Conservation (phyloP, 2,113 vertebrate genomes). For the Anhinga anhinga region DNA sequence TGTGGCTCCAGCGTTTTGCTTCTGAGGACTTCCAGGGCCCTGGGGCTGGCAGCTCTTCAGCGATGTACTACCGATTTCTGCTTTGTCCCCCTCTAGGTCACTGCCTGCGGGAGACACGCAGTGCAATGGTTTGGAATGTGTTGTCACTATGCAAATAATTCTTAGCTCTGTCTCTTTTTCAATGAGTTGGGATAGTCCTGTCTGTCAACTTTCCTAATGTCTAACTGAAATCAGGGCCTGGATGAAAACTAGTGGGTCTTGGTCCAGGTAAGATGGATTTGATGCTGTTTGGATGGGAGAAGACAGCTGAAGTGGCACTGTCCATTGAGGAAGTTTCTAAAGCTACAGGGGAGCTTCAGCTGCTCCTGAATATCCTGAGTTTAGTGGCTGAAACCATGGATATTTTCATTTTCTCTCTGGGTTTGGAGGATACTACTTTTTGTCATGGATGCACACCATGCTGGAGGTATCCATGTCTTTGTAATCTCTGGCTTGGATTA, state of each 20-base stretch:
- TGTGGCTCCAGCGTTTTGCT: background rate
- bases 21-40: background rate
- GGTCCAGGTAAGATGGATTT: slow-evolving; percentile 19
- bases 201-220: background rate
- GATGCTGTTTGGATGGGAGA: background rate
- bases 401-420: background rate
- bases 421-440: background rate
- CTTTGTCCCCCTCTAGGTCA: background rate
- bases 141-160: background rate
- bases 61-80: background rate
- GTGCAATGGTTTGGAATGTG: background rate
- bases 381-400: background rate
- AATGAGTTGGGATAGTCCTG: background rate
- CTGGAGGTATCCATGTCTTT: background rate
- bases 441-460: background rate
- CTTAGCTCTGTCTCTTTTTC: slow-evolving; percentile 12
- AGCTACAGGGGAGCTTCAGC: background rate
- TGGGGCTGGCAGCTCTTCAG: background rate
- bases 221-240: slow-evolving; percentile 20
- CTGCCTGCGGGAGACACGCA: background rate
- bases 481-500: background rate
- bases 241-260: slow-evolving; percentile 32
- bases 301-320: background rate
- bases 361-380: background rate
- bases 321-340: background rate